Base-by-base conservation (phyloP, 2,888 invertebrate genomes). In the Ectemnius continuus region DNA sequence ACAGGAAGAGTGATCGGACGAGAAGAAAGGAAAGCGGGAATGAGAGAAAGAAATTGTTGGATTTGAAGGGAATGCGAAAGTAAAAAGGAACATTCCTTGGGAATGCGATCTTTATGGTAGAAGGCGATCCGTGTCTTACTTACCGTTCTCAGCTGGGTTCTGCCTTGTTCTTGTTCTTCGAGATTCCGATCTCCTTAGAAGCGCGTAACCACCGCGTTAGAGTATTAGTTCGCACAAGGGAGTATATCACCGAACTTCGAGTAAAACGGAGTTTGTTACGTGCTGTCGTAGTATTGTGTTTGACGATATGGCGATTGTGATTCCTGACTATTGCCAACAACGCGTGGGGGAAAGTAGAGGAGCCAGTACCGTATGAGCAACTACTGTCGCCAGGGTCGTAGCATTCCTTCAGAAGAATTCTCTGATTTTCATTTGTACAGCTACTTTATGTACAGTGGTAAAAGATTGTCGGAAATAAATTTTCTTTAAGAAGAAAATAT, bases 221-320 rank as follows among this genome's bases (percentile, higher is more conserved):
- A 48, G 13, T 46, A 20, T 68, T n/a, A 47, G 20, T 45, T 61
- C 45, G 36, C 64, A 11, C 8, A 36, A 64, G 1, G 48, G 60
- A 67, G 58, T 60, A 16, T 56, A 16, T 56, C 16, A 57, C 5
- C 23, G 46, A 36, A 63, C 52, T 74, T 52, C 52, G 61, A 20
- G 68, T 47, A 72, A 65, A 77, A 72, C 77, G 63, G 16, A 5
- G 46, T 16, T 70, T 76, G 74, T 67, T 67, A 63, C 58, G 36
- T 36, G 36, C 36, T 36, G 8, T 36, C 11, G 48, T 69, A 73
- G 46, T 61, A 77, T 61, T 64, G 76, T 79, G 68, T 56, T 81
- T 75, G 76, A 84, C 79, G 85, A 85, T 86, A 88, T 86, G 86
- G 86, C 87, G 86, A 84, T 83, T 81, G 77, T 74, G 75, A 75